Conservation (phyloP, 2,113 vertebrate genomes). For the Sinocyclocheilus rhinocerous region DNA sequence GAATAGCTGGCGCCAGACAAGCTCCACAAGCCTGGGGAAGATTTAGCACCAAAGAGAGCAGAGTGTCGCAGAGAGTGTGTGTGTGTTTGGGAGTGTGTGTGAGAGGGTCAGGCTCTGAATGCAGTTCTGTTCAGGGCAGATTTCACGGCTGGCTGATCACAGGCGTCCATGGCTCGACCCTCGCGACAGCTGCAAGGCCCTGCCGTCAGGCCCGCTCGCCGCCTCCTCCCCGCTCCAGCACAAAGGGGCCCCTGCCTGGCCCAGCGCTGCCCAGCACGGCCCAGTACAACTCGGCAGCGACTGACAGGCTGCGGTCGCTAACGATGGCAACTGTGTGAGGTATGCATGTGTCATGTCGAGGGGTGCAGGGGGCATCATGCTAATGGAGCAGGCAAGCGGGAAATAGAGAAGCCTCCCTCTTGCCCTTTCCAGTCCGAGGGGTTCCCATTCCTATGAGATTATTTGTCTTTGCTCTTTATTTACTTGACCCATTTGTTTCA, state of each 20-base stretch:
- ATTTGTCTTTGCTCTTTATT: slow-evolving; percentile 51
- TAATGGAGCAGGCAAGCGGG: slow-evolving; percentile 53
- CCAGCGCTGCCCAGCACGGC: slow-evolving; percentile 67
- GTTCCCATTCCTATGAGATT: slow-evolving; percentile 53
- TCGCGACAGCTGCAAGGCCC: slow-evolving; percentile 85
- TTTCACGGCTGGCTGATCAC: slow-evolving; percentile 77
- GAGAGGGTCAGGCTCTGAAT: slow-evolving; percentile 81
- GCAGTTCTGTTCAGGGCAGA: slow-evolving; percentile 71
- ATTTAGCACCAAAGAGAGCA: slow-evolving; percentile 77
- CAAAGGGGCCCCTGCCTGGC: slow-evolving; percentile 67
- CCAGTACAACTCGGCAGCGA: slow-evolving; percentile 70
- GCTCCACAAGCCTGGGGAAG: slow-evolving; percentile 78
- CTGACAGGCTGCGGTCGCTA: slow-evolving; percentile 82
- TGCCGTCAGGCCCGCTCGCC: slow-evolving; percentile 66
- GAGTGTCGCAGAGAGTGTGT: slow-evolving; percentile 55
- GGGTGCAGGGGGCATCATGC: slow-evolving; percentile 32
- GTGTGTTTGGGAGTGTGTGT: slow-evolving; percentile 72
- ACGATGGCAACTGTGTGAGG: slow-evolving; percentile 82
- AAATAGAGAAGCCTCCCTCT: slow-evolving; percentile 31
- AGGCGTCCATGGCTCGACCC: slow-evolving; percentile 79
- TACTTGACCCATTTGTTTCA: slow-evolving; percentile 58
- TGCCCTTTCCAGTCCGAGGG: slow-evolving; percentile 42
- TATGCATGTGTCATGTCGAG: slow-evolving; percentile 64
- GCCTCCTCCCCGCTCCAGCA: slow-evolving; percentile 63
- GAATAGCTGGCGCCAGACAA: slow-evolving; percentile 80